A percentile compares a stretch with the other conserved stretches of the same genome.
Evolutionary conservation across 2,113 vertebrate genomes (phyloP).

Genomic region (Pelobates fuscus): DNA sequence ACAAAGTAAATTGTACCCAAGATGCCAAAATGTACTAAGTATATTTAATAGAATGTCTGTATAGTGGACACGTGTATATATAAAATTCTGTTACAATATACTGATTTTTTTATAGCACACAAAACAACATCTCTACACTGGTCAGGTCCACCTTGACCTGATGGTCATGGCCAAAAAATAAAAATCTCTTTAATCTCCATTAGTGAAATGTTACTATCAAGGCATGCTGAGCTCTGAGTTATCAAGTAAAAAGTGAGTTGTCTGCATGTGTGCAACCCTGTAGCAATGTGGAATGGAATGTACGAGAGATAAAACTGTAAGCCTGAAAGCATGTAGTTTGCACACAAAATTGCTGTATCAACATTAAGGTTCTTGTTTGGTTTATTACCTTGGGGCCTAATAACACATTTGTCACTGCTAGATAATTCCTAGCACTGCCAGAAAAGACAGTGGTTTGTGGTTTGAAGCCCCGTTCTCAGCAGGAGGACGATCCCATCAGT

Average conservation of each 20-base stretch:
- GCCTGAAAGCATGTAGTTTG: constrained; percentile 34
- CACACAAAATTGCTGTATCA: constrained; percentile 37
- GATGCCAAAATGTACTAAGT: no score
- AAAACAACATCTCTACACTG: no score
- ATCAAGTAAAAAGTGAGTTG: constrained; percentile 13
- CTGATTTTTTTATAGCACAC: no score
- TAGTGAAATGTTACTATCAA: constrained; percentile 15
- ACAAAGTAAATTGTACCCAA: no score
- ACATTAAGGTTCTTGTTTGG: constrained; percentile 41
- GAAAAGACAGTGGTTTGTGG: constrained; percentile 31
- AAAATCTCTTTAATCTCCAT: background rate
- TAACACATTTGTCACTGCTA: constrained; percentile 41
- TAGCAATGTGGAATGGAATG: constrained; percentile 35
- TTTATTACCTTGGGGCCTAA: constrained; percentile 45
- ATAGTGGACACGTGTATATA: no score
- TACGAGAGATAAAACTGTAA: constrained; percentile 35
- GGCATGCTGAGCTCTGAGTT: constrained; percentile 6
- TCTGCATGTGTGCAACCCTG: constrained; percentile 25
- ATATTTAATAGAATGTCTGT: no score
- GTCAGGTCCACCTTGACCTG: no score
- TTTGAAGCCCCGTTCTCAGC: constrained; percentile 6
- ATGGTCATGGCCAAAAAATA: no score
- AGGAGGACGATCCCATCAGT: background rate
- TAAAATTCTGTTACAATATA: no score
- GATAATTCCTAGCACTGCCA: constrained; percentile 33